A percentile compares a stretch with the other conserved stretches of the same genome.
These are phyloP conservation scores for Tipula lateralis DNA, from an alignment of 2,888 invertebrate genomes.

Conservation along the genomic window DNA sequence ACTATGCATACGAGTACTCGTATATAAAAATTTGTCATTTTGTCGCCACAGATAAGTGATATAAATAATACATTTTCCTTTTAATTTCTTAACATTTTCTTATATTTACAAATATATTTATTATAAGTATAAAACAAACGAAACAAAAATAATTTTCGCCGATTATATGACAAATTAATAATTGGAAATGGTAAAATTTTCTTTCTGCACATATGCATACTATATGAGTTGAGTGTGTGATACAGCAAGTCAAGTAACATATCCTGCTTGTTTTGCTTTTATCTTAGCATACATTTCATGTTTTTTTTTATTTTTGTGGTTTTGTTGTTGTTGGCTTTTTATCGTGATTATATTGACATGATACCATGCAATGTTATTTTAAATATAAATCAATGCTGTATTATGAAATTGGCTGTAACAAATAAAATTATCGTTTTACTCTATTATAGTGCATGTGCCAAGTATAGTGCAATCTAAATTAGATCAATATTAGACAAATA, in stretches of 20 bases:
- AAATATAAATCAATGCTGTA: neutral
- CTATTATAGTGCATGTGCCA: neutral
- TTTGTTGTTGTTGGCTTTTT: neutral
- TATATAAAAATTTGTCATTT: neutral
- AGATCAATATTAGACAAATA: neutral
- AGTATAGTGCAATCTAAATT: neutral
- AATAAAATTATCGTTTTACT: neutral
- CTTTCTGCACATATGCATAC: neutral
- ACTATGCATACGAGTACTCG: neutral
- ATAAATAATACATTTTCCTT: slow-evolving; percentile 4
- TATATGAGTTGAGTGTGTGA: neutral
- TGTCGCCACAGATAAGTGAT: slow-evolving; percentile 24
- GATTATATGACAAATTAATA: slow-evolving; percentile 24
- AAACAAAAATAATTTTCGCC: neutral
- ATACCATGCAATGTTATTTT: slow-evolving; percentile 1
- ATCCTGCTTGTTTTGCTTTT: slow-evolving; percentile 4
- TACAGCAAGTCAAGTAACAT: neutral
- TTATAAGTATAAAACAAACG: neutral
- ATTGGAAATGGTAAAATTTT: slow-evolving; percentile 1
- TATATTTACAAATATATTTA: neutral
- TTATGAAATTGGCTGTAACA: neutral
- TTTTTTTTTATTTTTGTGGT: neutral
- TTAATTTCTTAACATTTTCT: neutral
- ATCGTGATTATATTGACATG: slow-evolving; percentile 19
- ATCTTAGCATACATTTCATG: slow-evolving; percentile 5